These are phyloP conservation scores for Teleopsis dalmanni DNA, from an alignment of 1,140 invertebrate genomes.

Conservation along the genomic window DNA sequence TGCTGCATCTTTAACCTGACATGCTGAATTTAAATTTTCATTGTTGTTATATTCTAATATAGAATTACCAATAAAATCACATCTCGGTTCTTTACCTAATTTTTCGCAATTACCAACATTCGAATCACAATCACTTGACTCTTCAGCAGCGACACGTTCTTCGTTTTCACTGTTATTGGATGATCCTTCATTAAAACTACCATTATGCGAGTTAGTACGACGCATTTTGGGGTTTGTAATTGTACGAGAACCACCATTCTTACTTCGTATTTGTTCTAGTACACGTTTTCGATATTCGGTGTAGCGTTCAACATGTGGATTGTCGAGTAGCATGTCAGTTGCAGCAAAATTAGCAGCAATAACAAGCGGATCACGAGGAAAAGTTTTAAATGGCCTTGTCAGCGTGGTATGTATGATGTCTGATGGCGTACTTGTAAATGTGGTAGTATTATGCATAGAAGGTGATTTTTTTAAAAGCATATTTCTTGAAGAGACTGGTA, in stretches of 20 bases:
- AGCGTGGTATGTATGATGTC: conserved; percentile 17
- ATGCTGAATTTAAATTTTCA: too few relatives aligned
- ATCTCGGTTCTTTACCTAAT: too few relatives aligned
- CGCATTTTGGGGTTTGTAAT: conserved; percentile 61
- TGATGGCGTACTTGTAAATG: background rate
- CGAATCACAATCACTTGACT: conserved; percentile 40
- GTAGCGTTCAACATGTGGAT: conserved; percentile 54
- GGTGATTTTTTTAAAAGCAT: conserved; percentile 22
- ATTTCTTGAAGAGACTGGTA: background rate
- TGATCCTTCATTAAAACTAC: conserved; percentile 20
- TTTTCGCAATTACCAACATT: conserved; percentile 27
- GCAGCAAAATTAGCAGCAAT: conserved; percentile 48
- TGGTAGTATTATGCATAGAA: conserved; percentile 20
- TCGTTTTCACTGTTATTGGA: conserved; percentile 36
- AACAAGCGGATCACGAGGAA: conserved; percentile 58
- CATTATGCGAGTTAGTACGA: conserved; percentile 40
- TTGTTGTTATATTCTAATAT: too few relatives aligned
- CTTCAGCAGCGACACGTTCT: conserved; percentile 28
- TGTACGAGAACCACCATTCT: conserved; percentile 49
- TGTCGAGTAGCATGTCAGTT: conserved; percentile 46
- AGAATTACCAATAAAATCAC: too few relatives aligned
- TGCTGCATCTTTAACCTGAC: conserved; percentile 61
- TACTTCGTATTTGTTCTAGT: conserved; percentile 54
- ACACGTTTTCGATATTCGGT: conserved; percentile 59
- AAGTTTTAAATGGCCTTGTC: conserved; percentile 62